Base-by-base conservation (phyloP, 1,140 invertebrate genomes). In the Campoletis sonorensis region DNA sequence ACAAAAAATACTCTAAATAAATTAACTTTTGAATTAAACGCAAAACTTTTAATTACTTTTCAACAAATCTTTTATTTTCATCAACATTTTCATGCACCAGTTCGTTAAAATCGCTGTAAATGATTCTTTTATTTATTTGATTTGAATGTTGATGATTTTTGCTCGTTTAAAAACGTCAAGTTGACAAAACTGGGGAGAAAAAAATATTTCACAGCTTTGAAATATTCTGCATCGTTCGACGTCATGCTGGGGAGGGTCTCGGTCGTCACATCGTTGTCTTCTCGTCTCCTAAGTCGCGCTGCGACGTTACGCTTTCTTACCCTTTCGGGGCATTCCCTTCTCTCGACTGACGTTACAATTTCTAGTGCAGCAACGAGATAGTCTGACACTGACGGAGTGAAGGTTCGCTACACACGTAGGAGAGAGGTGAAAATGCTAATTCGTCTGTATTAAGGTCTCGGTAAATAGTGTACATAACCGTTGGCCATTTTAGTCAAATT, bases 261-360 rank as follows among this genome's bases (percentile, higher is more conserved):
- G 58, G 37, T 27, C 70, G 18, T 58, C 30, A 10, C 49, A 33
- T 33, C 30, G 18, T 71, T 73, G 45, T 79, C 3, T 49, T 33
- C 40, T 64, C 26, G 64, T 79, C n/a, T 72, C n/a, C 49, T 54
- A 1, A 40, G 8, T 79, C 27, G 78, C 37, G 85, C 81, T 84
- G 87, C 87, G 82, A 73, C 90, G 90, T 91, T 91, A 88, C 90
- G 90, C 90, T 91, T 91, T 91, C 90, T 90, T 90, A 87, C 87
- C 87, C 89, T 91, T 91, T 86, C 90, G 88, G 90, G 87, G 80
- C 90, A 68, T 84, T 86, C 80, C 85, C 84, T 72, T 81, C 83
- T 80, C 71, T 54, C 54, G 27, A n/a, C n/a, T 27, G 77, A 49
- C 58, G 82, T 77, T 84, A 79, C 85, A 85, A 54, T 87, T 87